These are phyloP conservation scores for Oedothorax gibbosus DNA, from an alignment of 1,140 invertebrate species.

Conservation along the genomic window DNA sequence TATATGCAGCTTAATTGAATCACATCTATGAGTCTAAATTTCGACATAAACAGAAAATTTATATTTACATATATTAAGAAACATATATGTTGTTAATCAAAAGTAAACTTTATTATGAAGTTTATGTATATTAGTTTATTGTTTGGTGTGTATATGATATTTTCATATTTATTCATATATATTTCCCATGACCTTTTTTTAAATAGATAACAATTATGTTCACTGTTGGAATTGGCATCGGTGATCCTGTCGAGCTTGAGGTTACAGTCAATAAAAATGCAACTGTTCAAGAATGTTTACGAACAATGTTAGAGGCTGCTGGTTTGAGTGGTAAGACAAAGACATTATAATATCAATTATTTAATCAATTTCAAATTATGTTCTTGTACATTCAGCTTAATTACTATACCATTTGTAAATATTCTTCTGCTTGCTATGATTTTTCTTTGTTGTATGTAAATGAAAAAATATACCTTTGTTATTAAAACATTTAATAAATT, in stretches of 20 bases:
- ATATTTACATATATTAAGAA: too few relatives aligned
- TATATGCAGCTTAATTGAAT: too few relatives aligned
- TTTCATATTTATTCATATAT: background rate
- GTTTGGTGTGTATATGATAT: too few relatives aligned
- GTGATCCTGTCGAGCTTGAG: slow-evolving; percentile 44
- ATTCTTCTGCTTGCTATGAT: too few relatives aligned
- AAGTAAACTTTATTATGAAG: too few relatives aligned
- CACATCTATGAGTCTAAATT: too few relatives aligned
- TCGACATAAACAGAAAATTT: too few relatives aligned
- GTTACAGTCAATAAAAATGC: slow-evolving; percentile 36
- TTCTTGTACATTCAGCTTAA: too few relatives aligned
- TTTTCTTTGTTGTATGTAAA: background rate
- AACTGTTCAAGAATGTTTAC: slow-evolving; percentile 32
- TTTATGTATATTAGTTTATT: too few relatives aligned
- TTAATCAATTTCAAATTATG: too few relatives aligned
- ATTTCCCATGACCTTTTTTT: background rate
- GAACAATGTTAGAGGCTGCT: slow-evolving; percentile 29
- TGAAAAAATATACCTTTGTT: background rate
- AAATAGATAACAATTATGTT: slow-evolving; percentile 47
- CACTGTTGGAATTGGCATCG: slow-evolving; percentile 35
- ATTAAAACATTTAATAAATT: background rate
- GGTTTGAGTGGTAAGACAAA: slow-evolving; percentile 49
- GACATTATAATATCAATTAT: background rate
- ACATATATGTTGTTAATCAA: too few relatives aligned
- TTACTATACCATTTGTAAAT: too few relatives aligned